Base-by-base conservation (phyloP, 2,888 invertebrate genomes). In the Phania funesta region DNA sequence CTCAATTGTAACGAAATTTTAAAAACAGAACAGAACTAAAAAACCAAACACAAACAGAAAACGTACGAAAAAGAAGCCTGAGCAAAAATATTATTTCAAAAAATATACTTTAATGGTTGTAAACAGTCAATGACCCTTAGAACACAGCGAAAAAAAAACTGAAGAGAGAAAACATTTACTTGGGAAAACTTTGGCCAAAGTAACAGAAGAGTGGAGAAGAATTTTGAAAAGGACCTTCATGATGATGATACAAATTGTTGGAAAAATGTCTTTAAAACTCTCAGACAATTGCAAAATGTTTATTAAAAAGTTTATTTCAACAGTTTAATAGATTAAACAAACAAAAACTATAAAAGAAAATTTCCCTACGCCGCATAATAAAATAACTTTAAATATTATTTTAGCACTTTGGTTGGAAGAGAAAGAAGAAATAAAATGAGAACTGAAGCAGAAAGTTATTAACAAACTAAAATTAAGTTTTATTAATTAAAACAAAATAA, bases 71-170 rank as follows among this genome's bases (percentile, higher is more conserved):
- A 44, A 38, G 13, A 26, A 46, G 29, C 32, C 35, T 3, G n/a
- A 20, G 13, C n/a, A 52, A 73, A 80, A 75, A 80, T 64, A 70
- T 80, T 75, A 41, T 75, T 75, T 48, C 38, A 77, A 73, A 68
- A n/a, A 68, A 81, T 73, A 65, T 60, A 70, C 70, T 78, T 82
- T 46, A 82, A 78, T 74, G 77, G 78, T 74, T 78, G 74, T 82
- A 82, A 70, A 50, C 64, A 74, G 78, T 82, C 82, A 74, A 74
- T 78, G 77, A 82, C 77, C 78, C 71, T 73, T 56, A 26, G 13
- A 58, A 65, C 16, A n/a, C 32, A 48, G 16, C 18, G 24, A 44
- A 24, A 24, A 38, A 50, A 41, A 56, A 24, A 26, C 4, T 3
- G 20, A 32, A 41, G 41, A 78, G 29, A 64, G 48, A 64, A 78